These are phyloP conservation scores for Enteromius anoplus DNA, from an alignment of 2,797 vertebrate species.

Conservation along the genomic window DNA sequence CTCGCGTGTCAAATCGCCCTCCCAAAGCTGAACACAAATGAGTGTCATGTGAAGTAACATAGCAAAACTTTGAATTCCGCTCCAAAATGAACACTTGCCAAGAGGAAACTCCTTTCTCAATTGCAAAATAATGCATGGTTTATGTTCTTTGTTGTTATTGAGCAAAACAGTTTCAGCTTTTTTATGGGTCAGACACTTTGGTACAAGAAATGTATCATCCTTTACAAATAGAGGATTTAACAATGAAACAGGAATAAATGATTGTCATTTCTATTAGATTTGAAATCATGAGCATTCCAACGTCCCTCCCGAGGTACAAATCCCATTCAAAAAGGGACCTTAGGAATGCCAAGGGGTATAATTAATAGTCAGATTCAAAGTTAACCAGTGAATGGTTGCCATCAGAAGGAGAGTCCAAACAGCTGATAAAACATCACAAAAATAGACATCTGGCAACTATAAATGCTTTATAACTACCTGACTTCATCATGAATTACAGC, in stretches of 20 bases:
- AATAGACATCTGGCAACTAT: too few relatives aligned
- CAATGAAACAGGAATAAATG: background rate
- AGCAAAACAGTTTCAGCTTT: background rate
- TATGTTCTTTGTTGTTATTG: background rate
- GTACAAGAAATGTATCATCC: background rate
- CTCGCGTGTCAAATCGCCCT: background rate
- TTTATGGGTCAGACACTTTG: background rate
- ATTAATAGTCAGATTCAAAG: too few relatives aligned
- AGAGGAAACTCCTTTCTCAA: background rate
- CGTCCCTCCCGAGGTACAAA: too few relatives aligned
- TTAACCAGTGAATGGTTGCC: too few relatives aligned
- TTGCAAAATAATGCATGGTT: background rate
- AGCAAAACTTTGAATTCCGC: background rate
- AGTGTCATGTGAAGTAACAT: conserved; percentile 1
- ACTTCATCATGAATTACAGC: too few relatives aligned
- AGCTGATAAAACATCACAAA: too few relatives aligned
- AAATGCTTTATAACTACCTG: too few relatives aligned
- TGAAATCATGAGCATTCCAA: too few relatives aligned
- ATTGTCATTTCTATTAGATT: too few relatives aligned
- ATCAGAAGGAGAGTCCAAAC: too few relatives aligned
- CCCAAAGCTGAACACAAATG: background rate
- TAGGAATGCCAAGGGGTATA: too few relatives aligned
- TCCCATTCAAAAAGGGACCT: too few relatives aligned
- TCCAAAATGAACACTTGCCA: background rate
- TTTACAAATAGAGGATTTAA: background rate